A percentile compares a stretch with the other conserved stretches of the same genome.
Evolutionary conservation across 2,113 vertebrate species (phyloP).

Genomic region (Athene noctua): DNA sequence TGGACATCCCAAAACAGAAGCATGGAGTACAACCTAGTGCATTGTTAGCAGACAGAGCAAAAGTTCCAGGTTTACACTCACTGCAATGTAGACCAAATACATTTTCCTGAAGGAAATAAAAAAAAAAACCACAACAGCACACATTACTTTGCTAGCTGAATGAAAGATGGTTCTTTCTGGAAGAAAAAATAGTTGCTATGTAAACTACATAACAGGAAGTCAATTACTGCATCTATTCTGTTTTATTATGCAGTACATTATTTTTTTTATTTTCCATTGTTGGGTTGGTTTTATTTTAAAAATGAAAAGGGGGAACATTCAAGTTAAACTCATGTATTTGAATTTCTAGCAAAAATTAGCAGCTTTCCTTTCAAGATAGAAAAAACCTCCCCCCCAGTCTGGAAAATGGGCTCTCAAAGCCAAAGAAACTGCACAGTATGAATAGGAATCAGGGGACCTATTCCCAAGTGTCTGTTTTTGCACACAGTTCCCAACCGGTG

Average conservation of each 20-base stretch:
- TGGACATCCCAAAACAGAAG: constrained; percentile 88
- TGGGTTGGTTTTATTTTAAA: neutral
- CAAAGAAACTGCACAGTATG: neutral
- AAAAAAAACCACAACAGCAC: neutral
- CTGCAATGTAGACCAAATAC: constrained; percentile 84
- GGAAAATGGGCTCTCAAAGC: neutral
- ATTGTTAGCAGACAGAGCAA: constrained; percentile 72
- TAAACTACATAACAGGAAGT: neutral
- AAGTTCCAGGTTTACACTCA: constrained; percentile 83
- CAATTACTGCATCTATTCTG: neutral
- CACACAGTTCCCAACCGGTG: neutral
- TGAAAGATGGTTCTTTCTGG: neutral
- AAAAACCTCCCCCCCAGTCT: neutral
- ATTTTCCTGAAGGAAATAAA: constrained; percentile 75
- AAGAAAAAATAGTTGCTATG: neutral
- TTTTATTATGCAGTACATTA: neutral
- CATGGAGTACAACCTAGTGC: constrained; percentile 83
- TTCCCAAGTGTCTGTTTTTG: neutral
- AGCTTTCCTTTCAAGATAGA: neutral
- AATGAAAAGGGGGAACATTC: neutral
- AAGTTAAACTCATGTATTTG: neutral
- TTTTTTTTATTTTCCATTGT: neutral
- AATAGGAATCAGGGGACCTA: neutral
- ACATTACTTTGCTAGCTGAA: neutral
- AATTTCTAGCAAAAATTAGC: neutral